phyloP scores from a whole-genome alignment of 2,113 vertebrate genomes.

The Puffinus mauretanicus region DNA sequence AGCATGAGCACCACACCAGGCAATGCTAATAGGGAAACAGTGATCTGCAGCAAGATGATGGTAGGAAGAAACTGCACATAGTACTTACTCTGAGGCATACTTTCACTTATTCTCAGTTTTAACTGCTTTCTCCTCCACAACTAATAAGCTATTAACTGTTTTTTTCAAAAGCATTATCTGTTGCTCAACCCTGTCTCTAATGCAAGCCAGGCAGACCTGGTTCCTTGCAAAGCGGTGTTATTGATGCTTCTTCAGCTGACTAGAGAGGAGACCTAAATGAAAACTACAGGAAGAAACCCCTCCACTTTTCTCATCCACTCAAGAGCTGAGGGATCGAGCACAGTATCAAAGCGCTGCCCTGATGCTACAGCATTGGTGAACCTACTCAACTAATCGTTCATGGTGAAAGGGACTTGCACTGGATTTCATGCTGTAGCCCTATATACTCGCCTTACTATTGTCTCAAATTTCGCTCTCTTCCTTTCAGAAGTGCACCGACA shows the following conservation, averaged over 20 bases:
- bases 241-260: not conserved
- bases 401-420: not conserved
- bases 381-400: not conserved
- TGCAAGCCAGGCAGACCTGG: not conserved
- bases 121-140: not conserved
- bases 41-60: not conserved
- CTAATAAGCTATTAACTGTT: not conserved
- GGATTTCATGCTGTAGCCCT: not conserved
- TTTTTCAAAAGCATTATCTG: not conserved
- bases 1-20: not conserved
- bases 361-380: not conserved
- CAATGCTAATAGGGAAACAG: not conserved
- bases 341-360: rapidly evolving
- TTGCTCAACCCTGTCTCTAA: not conserved
- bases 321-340: not conserved
- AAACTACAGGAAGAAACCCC: not conserved
- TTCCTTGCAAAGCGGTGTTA: not conserved
- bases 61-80: not conserved
- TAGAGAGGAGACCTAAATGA: not conserved
- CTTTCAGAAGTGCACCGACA: not conserved
- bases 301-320: not conserved
- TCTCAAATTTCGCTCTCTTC: not conserved
- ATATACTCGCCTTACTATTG: rapidly evolving
- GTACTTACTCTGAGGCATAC: not conserved
- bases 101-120: not conserved